Base-by-base conservation (phyloP, 2,113 vertebrate species). In the Scatophagus argus region DNA sequence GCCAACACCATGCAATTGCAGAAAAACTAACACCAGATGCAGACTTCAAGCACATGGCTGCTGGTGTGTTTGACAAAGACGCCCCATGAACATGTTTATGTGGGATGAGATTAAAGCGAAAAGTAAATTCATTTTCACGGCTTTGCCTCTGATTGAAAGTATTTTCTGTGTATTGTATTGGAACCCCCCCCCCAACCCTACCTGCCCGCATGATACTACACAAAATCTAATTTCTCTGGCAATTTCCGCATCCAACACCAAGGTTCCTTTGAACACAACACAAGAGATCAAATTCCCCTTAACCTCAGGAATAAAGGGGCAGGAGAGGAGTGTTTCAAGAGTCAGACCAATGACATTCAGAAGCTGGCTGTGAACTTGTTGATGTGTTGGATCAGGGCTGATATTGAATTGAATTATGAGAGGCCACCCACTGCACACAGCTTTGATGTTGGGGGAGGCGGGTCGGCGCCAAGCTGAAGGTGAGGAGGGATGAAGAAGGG, bases 1-100 rank as follows among this genome's bases (percentile, higher is more conserved):
- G 60, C 79, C 90, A 87, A 27, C 65, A 79, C 74, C 90, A 82
- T 87, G 87, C 74, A 79, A 87, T 91, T 83, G 69, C 27, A 31
- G 65, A 36, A 82, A 43, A 78, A 81, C 59, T 16, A 58, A 65
- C 75, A 71, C n/a, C 52, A 65, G 83, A 52, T 65, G 75, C 71
- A 68, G 73, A 65, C 56, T 64, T 63, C 8, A 23, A 69, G 60
- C 27, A 3, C 54, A 29, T 32, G 63, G 64, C 71, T 75, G 60
- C 65, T 12, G 83, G 62, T 23, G 25, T 56, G 58, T 81, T 69
- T 61, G 65, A 62, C 38, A 27, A 25, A 61, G 54, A 62, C 72
- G 54, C 49, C 34, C 47, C n/a, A 13, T 19, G 27, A 73, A 60
- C 52, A 32, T 54, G 49, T 56, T 71, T n/a, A 60, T 38, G 6